Evolutionary conservation across 1,140 invertebrate genomes (phyloP).

Genomic region (Drosophila mayri): DNA sequence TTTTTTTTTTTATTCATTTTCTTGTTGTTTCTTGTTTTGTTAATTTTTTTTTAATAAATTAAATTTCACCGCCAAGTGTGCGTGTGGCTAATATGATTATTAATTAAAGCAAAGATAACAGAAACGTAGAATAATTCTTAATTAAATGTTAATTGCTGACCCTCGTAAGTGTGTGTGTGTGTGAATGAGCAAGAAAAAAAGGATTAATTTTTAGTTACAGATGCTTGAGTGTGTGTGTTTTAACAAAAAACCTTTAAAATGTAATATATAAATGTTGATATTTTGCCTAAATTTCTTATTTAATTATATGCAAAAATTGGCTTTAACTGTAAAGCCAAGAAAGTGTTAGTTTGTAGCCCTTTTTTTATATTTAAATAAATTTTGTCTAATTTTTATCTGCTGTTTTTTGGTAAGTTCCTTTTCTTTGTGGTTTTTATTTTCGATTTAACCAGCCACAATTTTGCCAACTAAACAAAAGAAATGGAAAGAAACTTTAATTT

Average conservation of each 20-base stretch:
- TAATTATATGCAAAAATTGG: too few relatives aligned
- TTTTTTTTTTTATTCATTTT: not conserved
- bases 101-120: not conserved
- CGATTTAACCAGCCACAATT: not conserved
- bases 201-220: not conserved
- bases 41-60: constrained; percentile 27
- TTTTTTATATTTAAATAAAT: not conserved
- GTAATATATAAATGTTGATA: not conserved
- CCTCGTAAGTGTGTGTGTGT: constrained; percentile 6
- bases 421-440: not conserved
- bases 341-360: not conserved
- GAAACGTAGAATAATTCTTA: constrained; percentile 6
- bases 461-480: not conserved
- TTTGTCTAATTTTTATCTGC: not conserved
- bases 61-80: constrained; percentile 10
- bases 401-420: not conserved
- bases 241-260: not conserved
- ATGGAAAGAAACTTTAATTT: not conserved
- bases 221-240: not conserved
- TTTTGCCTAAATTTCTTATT: not conserved
- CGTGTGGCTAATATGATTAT: constrained; percentile 33
- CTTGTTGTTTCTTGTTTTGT: not conserved
- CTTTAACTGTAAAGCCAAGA: not conserved
- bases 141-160: constrained; percentile 23
- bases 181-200: not conserved